Evolutionary conservation across 2,888 invertebrate genomes (phyloP), one percentile per base, ranked within the genome.

Genomic region (Heteromyza rotundicornis): DNA sequence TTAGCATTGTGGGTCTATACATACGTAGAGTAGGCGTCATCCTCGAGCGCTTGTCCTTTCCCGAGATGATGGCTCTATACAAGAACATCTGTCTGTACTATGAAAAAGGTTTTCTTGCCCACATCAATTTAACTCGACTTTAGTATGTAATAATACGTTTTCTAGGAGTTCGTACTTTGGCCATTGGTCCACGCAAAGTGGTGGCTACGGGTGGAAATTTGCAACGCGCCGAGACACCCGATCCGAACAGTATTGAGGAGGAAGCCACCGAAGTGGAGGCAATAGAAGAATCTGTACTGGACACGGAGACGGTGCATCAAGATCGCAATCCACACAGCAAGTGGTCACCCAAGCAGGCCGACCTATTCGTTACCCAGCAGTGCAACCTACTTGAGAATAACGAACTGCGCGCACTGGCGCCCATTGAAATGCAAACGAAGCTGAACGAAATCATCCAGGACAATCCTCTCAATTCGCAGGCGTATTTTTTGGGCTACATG

Each of bases 321-420:
- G 70, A 75, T 49, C 73, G 75, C 1, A 77, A 78, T 64, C 67
- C 87, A 68, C 86, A 88, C 70, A 87, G 89, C 68, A 88, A 89
- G 62, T 94, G 93, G 93, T 94, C 94, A 1, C 89, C 91, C 65
- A 90, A 92, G 72, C 95, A 96, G 84, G 95, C 95, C 0, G 95
- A 96, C 81, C 84, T 94, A 54, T 93, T 95, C 76, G 91, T 95
- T 60, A 91, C 94, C 1, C 92, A 94, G 73, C 95, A 96, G 83
- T 92, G 92, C 10, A 89, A 90, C 68, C 84, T 94, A 57, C 80
- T 96, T 58, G 91, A 92, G 78, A 91, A 90, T 50, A 92, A 95
- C 81, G 94, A 94, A 77, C 87, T 87, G 56, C 89, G 90, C 74
- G 95, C 95, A 0, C 80, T 95, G 68, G 84, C 89, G 2, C 92